phyloP scores from a whole-genome alignment of 2,797 vertebrate genomes.

The Cirrhinus molitorella region DNA sequence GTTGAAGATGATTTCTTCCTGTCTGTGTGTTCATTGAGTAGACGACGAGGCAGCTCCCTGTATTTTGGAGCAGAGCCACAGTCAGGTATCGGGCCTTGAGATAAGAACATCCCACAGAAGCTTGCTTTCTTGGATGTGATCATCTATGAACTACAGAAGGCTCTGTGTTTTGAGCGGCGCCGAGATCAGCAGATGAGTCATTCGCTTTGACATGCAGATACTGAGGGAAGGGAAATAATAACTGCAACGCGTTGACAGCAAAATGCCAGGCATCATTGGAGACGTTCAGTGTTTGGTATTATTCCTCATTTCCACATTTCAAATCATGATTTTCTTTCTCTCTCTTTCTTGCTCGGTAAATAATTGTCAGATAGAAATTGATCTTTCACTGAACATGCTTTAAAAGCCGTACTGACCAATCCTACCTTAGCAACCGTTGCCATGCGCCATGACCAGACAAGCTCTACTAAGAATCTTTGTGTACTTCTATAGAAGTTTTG shows the following conservation, averaged over 20 bases:
- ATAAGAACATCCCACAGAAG: conserved; percentile 13
- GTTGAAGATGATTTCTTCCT: neutral
- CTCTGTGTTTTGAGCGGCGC: conserved; percentile 15
- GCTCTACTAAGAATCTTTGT: neutral
- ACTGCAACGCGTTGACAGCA: conserved; percentile 28
- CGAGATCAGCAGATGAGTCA: conserved; percentile 38
- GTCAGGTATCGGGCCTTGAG: neutral
- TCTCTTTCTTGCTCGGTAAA: neutral
- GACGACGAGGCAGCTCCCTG: neutral
- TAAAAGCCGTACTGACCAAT: neutral
- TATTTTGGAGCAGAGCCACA: conserved; percentile 7
- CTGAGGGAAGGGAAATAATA: conserved; percentile 29
- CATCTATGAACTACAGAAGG: conserved; percentile 24
- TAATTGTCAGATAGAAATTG: neutral
- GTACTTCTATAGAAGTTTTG: neutral
- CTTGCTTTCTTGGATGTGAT: conserved; percentile 14
- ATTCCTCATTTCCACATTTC: conserved; percentile 24
- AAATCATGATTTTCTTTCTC: neutral
- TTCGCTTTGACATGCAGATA: conserved; percentile 42
- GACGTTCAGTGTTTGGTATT: conserved; percentile 16
- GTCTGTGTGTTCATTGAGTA: neutral
- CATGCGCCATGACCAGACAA: neutral
- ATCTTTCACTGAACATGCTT: neutral
- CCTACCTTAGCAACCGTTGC: neutral
- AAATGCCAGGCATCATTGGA: conserved; percentile 35